Evolutionary conservation across 2,113 vertebrate genomes (phyloP).

Genomic region (Epinephelus cyanopodus): DNA sequence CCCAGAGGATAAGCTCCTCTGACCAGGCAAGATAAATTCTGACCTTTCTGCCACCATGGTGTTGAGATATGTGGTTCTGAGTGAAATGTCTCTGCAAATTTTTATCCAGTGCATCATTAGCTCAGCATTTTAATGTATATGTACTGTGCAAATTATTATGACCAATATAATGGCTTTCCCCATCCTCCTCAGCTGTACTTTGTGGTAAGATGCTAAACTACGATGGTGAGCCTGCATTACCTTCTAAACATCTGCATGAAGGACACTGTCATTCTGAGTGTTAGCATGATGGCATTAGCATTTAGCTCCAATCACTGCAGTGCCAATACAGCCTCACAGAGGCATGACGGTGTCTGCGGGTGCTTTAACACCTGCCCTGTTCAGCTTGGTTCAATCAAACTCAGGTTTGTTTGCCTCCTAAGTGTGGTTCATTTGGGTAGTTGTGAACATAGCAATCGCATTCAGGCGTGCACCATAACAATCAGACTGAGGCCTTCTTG

Average conservation of each 20-base stretch:
- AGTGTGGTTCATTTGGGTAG: no score
- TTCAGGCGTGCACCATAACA: no score
- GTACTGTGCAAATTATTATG: neutral
- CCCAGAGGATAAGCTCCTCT: neutral
- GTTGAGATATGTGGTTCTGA: neutral
- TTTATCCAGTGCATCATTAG: neutral
- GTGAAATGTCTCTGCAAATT: neutral
- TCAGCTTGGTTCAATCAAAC: no score
- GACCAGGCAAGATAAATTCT: neutral
- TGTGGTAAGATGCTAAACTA: neutral
- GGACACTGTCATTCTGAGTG: neutral
- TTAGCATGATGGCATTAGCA: neutral
- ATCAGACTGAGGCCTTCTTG: no score
- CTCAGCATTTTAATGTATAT: neutral
- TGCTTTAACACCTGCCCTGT: no score
- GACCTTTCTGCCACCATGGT: neutral
- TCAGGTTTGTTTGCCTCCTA: no score
- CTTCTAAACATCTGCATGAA: no score
- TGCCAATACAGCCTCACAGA: neutral
- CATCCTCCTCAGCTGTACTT: no score
- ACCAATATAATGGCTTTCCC: no score
- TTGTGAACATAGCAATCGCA: no score
- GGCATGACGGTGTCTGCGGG: no score
- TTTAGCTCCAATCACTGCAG: slow-evolving; percentile 1
- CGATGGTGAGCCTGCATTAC: neutral